phyloP scores from a whole-genome alignment of 2,797 vertebrate species.

The Taeniopygia guttata region DNA sequence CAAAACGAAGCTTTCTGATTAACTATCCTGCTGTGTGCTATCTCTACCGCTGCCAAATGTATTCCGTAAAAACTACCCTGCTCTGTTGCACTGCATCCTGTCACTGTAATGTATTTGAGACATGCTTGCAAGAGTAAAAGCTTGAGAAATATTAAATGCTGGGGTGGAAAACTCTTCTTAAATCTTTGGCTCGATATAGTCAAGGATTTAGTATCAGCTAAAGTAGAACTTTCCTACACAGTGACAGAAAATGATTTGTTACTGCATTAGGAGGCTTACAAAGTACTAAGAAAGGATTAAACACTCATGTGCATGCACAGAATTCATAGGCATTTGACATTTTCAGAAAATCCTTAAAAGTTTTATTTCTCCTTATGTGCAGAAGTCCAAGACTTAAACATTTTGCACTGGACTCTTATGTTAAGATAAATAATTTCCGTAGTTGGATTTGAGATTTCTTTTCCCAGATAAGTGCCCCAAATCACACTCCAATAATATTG shows the following conservation, averaged over 20 bases:
- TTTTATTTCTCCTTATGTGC: background rate
- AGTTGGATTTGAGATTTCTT: background rate
- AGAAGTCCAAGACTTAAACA: background rate
- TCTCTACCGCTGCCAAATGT: background rate
- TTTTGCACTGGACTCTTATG: background rate
- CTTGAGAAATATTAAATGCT: background rate
- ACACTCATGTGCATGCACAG: background rate
- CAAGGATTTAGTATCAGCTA: background rate
- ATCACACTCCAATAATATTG: background rate
- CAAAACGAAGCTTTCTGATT: background rate
- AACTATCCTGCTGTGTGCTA: background rate
- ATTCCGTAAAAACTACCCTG: background rate
- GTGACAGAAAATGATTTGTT: background rate
- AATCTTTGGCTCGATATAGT: background rate
- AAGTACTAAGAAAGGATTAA: background rate
- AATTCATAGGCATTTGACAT: background rate
- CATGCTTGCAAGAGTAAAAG: background rate
- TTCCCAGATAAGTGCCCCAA: background rate
- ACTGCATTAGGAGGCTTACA: background rate
- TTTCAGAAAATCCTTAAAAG: background rate
- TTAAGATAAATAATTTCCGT: background rate
- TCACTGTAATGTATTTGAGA: background rate
- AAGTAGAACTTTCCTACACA: background rate
- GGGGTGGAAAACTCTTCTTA: background rate
- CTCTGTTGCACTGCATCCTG: background rate